Evolutionary conservation across 2,113 vertebrate genomes (phyloP).

Genomic region (Atherinomorus stipes): DNA sequence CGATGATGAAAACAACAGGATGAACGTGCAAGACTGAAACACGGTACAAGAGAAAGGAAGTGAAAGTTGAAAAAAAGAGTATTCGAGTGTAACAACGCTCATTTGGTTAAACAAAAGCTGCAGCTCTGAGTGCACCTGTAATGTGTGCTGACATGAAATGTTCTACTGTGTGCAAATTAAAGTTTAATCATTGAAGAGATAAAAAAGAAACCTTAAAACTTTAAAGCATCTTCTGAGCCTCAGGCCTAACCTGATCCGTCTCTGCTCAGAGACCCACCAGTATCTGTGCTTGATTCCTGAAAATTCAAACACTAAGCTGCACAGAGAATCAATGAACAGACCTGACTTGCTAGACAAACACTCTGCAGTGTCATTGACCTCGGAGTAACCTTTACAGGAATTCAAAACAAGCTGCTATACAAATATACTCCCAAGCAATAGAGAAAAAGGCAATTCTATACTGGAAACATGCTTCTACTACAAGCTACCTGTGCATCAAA

Average conservation of each 20-base stretch:
- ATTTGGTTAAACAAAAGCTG: not conserved
- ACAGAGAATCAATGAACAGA: not conserved
- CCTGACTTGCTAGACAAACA: not conserved
- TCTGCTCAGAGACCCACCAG: not conserved
- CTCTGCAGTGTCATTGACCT: conserved; percentile 10
- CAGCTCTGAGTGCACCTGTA: not conserved
- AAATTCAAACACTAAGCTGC: too few relatives aligned
- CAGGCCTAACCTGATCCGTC: too few relatives aligned
- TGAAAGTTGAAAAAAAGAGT: conserved; percentile 41
- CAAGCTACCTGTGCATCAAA: conserved; percentile 1
- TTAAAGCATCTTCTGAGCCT: too few relatives aligned
- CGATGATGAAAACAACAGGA: conserved; percentile 23
- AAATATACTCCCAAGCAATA: conserved; percentile 20
- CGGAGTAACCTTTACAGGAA: conserved; percentile 6
- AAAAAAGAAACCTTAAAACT: too few relatives aligned
- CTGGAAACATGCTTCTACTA: not conserved
- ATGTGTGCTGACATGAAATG: not conserved
- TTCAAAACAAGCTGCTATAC: conserved; percentile 31
- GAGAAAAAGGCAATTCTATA: not conserved
- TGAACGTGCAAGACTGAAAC: conserved; percentile 9
- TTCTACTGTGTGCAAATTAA: not conserved
- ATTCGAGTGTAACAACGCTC: not conserved
- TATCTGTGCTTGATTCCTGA: not conserved
- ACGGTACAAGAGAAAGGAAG: conserved; percentile 37
- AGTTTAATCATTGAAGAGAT: too few relatives aligned